phyloP scores from a whole-genome alignment of 2,888 invertebrate genomes.

The Rapana venosa region DNA sequence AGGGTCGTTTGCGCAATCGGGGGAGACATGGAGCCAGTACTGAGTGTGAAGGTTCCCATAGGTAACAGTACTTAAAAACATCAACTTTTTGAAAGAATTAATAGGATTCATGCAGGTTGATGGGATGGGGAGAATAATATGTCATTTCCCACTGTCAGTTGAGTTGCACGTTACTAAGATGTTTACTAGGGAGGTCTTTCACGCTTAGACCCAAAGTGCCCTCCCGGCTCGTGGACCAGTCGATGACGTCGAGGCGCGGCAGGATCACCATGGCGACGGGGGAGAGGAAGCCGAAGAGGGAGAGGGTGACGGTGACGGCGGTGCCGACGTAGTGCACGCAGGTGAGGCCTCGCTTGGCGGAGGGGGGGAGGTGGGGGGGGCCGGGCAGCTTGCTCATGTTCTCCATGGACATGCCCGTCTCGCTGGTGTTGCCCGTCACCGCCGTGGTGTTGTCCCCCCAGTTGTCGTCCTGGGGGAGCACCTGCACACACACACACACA shows the following conservation, averaged over 20 bases:
- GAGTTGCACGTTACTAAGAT: too few relatives aligned
- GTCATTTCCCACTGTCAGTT: too few relatives aligned
- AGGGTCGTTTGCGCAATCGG: too few relatives aligned
- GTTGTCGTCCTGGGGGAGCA: slow-evolving; percentile 96
- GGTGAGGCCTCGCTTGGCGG: slow-evolving; percentile 63
- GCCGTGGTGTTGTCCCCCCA: slow-evolving; percentile 99
- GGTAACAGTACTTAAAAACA: too few relatives aligned
- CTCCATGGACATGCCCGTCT: slow-evolving; percentile 95
- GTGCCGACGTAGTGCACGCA: slow-evolving; percentile 86
- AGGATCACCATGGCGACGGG: slow-evolving; percentile 96
- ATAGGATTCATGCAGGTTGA: too few relatives aligned
- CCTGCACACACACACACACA: slow-evolving; percentile 81
- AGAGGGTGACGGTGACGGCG: slow-evolving; percentile 87
- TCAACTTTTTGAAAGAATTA: too few relatives aligned
- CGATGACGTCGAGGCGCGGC: slow-evolving; percentile 88
- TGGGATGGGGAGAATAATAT: too few relatives aligned
- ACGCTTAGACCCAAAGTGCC: slow-evolving; percentile 32
- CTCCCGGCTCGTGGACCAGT: slow-evolving; percentile 59
- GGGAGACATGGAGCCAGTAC: too few relatives aligned
- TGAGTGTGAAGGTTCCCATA: too few relatives aligned
- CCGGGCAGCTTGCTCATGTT: slow-evolving; percentile 80
- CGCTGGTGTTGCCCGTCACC: slow-evolving; percentile 96
- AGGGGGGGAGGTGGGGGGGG: slow-evolving; percentile 49
- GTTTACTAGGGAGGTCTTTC: too few relatives aligned
- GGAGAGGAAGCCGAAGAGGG: slow-evolving; percentile 91